These are phyloP conservation scores for Rhyzopertha dominica DNA, from an alignment of 1,140 invertebrate genomes.

Conservation along the genomic window DNA sequence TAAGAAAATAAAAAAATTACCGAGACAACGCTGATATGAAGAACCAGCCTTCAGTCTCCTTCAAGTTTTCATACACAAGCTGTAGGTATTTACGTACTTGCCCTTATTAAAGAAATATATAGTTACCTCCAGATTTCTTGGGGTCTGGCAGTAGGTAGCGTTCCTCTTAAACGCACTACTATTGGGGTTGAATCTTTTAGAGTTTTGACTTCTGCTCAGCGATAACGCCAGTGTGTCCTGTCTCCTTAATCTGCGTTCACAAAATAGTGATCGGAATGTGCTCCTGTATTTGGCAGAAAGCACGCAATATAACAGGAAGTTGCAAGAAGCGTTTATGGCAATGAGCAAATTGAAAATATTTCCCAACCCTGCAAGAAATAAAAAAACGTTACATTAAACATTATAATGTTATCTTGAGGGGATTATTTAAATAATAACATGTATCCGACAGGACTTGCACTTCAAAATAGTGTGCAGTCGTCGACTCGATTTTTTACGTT, in stretches of 20 bases:
- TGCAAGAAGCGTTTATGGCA: constrained; percentile 64
- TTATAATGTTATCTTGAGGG: no score
- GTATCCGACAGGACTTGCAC: no score
- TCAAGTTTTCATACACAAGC: constrained; percentile 24
- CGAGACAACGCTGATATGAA: constrained; percentile 13
- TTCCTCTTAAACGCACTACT: constrained; percentile 33
- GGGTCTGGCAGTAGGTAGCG: constrained; percentile 34
- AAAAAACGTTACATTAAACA: no score
- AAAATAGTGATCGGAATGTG: constrained; percentile 63
- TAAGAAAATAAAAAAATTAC: constrained; percentile 24
- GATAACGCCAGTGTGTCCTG: constrained; percentile 27
- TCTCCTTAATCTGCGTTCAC: constrained; percentile 36
- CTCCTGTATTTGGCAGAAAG: constrained; percentile 71
- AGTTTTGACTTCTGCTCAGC: constrained; percentile 23
- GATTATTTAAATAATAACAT: no score
- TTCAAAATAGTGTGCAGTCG: no score
- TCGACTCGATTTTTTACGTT: no score
- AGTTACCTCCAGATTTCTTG: constrained; percentile 44
- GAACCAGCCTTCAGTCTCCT: constrained; percentile 17
- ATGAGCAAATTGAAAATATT: constrained; percentile 71
- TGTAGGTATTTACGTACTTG: constrained; percentile 41
- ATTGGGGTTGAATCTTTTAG: constrained; percentile 27
- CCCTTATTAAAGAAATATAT: constrained; percentile 42
- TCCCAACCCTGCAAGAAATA: constrained; percentile 49
- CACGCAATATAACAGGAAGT: constrained; percentile 74